Evolutionary conservation across 2,888 invertebrate genomes (phyloP), one percentile per base, ranked within the genome.

Genomic region (Bombylius discolor): DNA sequence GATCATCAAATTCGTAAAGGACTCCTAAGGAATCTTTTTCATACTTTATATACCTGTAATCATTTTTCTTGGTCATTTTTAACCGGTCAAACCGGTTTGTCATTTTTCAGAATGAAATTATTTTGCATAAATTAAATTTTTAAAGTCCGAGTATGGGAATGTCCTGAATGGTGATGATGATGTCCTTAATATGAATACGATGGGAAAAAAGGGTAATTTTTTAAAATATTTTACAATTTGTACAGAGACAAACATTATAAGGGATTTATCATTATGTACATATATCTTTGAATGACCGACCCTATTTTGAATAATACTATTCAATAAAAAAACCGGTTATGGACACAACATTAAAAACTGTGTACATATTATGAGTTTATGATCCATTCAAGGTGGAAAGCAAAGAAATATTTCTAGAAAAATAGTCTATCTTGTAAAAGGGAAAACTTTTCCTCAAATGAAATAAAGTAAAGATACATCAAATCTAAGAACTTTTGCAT

Each of bases 1-100:
- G 6, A 36, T 36, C 36, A 36, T 36, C 9, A 6, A 36, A 23
- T 23, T 23, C 23, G 23, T 23, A 23, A 23, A 23, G 23, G 23
- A 23, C 23, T 23, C 23, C 23, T 23, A 23, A 23, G 23, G 3
- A 23, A 23, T 23, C 23, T 3, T 23, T 23, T 23, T 23, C 23
- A 23, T 23, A 23, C 23, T 23, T 23, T 23, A 23, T 23, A 23
- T 23, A 23, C 23, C 23, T 23, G 23, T 23, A 42, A 11, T 42
- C 39, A 4, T 42, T 42, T 42, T 42, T 11, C 11, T 42, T 61
- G 63, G 62, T 63, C 63, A 63, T 51, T 46, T 61, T 61, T 61
- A 42, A 42, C 64, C 62, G 64, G 64, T 64, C 64, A 64, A 60
- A 64, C 64, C 64, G 64, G 64, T 64, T 64, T 58, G 53, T 39